Conservation (phyloP, 2,113 vertebrate species). For the Antigone vipio region DNA sequence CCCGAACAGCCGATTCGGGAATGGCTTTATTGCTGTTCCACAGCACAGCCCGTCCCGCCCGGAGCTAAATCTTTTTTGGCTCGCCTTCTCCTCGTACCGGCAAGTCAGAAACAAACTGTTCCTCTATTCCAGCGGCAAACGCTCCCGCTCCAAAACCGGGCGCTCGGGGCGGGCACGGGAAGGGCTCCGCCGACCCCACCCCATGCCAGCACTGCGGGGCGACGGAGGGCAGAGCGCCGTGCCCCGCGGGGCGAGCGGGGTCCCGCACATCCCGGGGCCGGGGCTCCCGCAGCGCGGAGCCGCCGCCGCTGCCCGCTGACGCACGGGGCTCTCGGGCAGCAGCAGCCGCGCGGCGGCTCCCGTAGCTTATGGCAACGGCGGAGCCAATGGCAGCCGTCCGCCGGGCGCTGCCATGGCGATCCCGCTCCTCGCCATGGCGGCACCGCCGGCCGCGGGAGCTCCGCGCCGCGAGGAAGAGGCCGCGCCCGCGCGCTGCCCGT, state of each 20-base stretch:
- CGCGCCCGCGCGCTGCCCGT: not conserved
- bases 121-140: accelerated
- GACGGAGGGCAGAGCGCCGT: not conserved
- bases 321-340: not conserved
- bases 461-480: not conserved
- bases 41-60: not conserved
- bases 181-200: not conserved
- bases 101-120: not conserved
- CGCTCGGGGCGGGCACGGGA: not conserved
- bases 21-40: accelerated
- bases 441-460: not conserved
- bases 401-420: conserved; percentile 84
- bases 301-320: conserved; percentile 3
- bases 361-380: conserved; percentile 86
- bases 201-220: not conserved
- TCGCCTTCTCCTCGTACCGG: not conserved
- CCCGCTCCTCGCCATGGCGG: conserved; percentile 67
- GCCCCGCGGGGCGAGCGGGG: not conserved
- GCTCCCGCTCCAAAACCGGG: not conserved
- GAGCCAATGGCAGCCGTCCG: conserved; percentile 79
- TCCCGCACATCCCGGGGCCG: not conserved
- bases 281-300: not conserved
- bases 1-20: accelerated
- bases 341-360: conserved; percentile 54
- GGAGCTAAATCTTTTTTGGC: accelerated